Conservation (phyloP, 2,113 vertebrate species). For the Recurvirostra avosetta region DNA sequence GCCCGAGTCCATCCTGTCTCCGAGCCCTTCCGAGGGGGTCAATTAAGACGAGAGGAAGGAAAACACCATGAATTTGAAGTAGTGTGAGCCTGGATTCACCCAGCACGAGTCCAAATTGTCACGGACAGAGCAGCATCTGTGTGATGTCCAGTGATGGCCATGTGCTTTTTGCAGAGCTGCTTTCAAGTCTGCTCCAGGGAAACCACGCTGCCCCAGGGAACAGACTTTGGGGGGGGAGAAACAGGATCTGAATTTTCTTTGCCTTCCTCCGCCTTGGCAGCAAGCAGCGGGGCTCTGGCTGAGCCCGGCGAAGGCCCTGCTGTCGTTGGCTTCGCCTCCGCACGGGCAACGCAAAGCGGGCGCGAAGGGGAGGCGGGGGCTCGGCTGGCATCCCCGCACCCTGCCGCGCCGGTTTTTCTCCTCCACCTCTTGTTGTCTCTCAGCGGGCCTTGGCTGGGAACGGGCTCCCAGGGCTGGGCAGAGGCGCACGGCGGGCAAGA, state of each 20-base stretch:
- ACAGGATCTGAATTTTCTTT: background rate
- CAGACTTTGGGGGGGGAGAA: background rate
- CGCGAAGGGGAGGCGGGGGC: background rate
- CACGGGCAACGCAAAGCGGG: background rate
- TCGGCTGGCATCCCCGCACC: background rate
- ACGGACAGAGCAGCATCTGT: background rate
- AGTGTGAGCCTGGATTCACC: background rate
- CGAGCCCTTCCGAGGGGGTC: rapidly evolving
- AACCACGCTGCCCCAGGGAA: background rate
- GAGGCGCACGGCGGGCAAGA: background rate
- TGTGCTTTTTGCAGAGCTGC: background rate
- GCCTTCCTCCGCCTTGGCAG: background rate
- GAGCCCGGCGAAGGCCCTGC: background rate
- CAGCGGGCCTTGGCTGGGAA: background rate
- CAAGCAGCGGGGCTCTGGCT: background rate
- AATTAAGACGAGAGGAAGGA: constrained; percentile 8
- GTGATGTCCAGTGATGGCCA: background rate
- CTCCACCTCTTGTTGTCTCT: constrained; percentile 16
- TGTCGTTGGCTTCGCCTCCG: background rate
- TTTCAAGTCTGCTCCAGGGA: background rate
- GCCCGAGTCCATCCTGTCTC: background rate
- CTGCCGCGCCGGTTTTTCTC: constrained; percentile 19
- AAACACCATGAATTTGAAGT: background rate
- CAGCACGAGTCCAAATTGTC: background rate
- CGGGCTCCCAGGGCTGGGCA: background rate